Percentiles rank a stretch among this genome's conserved stretches.
Conservation (phyloP, 2,113 vertebrate species). For the Canis aureus region DNA sequence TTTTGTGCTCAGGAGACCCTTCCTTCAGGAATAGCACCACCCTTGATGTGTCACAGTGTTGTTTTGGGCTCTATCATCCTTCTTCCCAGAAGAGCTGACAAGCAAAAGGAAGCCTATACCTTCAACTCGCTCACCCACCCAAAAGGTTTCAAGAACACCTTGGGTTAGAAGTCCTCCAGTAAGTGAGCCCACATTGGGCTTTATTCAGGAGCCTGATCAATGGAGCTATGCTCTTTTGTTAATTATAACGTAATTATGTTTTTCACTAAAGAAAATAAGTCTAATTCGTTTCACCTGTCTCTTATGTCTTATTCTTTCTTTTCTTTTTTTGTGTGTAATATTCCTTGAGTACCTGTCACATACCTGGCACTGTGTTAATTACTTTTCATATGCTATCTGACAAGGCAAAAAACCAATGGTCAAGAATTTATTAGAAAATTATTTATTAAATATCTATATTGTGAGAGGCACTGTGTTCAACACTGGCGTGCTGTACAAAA, state of each 20-base stretch:
- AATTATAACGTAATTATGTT: constrained; percentile 10
- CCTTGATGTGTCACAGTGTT: background rate
- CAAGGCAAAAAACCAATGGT: constrained; percentile 34
- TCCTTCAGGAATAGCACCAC: background rate
- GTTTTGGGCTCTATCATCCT: background rate
- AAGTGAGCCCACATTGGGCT: background rate
- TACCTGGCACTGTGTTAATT: constrained; percentile 18
- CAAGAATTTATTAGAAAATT: constrained; percentile 43
- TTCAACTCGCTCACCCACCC: background rate
- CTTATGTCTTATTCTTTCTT: background rate
- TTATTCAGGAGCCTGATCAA: background rate
- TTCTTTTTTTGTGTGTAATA: background rate
- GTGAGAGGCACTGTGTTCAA: background rate
- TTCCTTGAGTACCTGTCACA: constrained; percentile 18
- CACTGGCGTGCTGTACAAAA: background rate
- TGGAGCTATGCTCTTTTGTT: background rate
- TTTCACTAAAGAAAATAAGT: constrained; percentile 43
- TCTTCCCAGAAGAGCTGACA: background rate
- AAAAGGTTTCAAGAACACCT: background rate
- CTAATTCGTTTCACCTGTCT: constrained; percentile 21
- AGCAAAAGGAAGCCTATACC: background rate
- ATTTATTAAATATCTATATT: background rate
- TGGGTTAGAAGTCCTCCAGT: background rate
- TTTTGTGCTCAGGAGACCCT: background rate
- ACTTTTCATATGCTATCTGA: constrained; percentile 37